Conservation (phyloP, 2,797 vertebrate genomes). For the Pempheris klunzingeri region DNA sequence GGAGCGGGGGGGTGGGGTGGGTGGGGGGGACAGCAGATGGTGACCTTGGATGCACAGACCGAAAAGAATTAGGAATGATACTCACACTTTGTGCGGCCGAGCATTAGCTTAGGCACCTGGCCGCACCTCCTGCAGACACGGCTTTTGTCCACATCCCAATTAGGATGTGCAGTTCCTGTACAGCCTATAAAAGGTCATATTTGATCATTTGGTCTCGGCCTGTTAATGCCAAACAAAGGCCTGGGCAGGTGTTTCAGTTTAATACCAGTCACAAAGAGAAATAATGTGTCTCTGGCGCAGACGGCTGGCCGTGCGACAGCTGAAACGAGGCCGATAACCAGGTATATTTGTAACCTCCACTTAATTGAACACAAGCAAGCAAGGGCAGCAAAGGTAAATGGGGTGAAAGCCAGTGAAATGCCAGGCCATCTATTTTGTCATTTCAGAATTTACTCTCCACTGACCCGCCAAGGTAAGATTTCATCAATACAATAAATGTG, state of each 20-base stretch:
- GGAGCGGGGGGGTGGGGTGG: no score
- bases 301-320: slow-evolving; percentile 41
- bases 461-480: slow-evolving; percentile 29
- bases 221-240: slow-evolving; percentile 68
- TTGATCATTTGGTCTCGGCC: slow-evolving; percentile 66
- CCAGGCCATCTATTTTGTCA: slow-evolving; percentile 24
- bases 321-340: slow-evolving; percentile 52
- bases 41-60: slow-evolving; percentile 71
- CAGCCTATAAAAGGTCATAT: slow-evolving; percentile 63
- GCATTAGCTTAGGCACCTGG: slow-evolving; percentile 62
- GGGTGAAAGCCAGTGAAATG: slow-evolving; percentile 44
- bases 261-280: slow-evolving; percentile 40
- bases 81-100: slow-evolving; percentile 48
- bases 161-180: slow-evolving; percentile 39
- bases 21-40: slow-evolving; percentile 77
- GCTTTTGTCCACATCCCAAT: slow-evolving; percentile 55
- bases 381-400: slow-evolving; percentile 34
- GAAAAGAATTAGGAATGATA: slow-evolving; percentile 69
- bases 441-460: slow-evolving; percentile 38
- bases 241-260: slow-evolving; percentile 60
- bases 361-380: slow-evolving; percentile 55
- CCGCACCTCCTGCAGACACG: slow-evolving; percentile 19
- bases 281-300: slow-evolving; percentile 39
- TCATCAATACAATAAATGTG: slow-evolving; percentile 47
- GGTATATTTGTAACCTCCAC: slow-evolving; percentile 47